Evolutionary conservation across 2,797 vertebrate genomes (phyloP), one percentile per base, ranked within the genome.

Genomic region (Arctocebus calabarensis): DNA sequence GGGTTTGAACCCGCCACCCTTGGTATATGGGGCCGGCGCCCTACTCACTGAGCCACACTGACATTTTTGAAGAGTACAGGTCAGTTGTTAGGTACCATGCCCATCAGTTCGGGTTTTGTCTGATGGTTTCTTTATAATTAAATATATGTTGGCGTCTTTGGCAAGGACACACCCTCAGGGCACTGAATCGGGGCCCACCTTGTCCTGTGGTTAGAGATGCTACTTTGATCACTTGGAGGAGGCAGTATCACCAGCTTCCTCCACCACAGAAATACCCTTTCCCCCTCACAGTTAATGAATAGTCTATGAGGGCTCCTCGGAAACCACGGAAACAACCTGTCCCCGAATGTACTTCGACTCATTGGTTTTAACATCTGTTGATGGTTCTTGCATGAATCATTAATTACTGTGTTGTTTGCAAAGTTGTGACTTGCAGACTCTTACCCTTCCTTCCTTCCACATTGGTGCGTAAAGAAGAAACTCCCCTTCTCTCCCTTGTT

Each of bases 121-220:
- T 5, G 2, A 1, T 17, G 17, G 40, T 16, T 34, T 32, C 79
- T 23, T 48, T 23, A 19, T 1, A 25, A 27, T 25, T 22, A 1
- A 0, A 23, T 6, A 9, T 9, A 6, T 0, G 2, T 23, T 29
- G 40, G n/a, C 48, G 4, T 29, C n/a, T 61, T 40, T 6, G 57
- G 52, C 20, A 25, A 27, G 34, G 70, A 43, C 0, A 5, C 0
- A 1, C 3, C 22, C 1, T 16, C 13, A 0, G 3, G 0, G 12
- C 3, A 0, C 37, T 27, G 12, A 11, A 19, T 34, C 6, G 61
- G 37, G 52, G 34, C 34, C 23, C 34, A 2, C 71, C 25, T 25
- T 6, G 4, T 34, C 43, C 61, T 14, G 0, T 0, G 9, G 43
- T 5, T 11, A 29, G 43, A 25, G 73, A 40, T 7, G 57, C 11